Evolutionary conservation across 2,797 vertebrate species (phyloP), one percentile per base, ranked within the genome.

Genomic region (Kryptopterus vitreolus): DNA sequence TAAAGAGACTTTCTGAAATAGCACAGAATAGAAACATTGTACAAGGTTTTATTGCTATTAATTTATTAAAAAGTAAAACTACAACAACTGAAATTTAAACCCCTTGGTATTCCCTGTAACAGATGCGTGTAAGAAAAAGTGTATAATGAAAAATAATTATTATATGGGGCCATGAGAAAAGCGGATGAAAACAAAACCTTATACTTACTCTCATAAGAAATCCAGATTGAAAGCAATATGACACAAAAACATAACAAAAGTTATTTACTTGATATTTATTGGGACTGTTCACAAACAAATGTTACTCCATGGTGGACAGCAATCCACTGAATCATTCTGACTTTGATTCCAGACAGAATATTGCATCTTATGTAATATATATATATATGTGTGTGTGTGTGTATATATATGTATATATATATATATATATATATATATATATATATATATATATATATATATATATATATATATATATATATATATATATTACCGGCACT

Each of bases 151-250:
- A 46, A 9, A 71, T 31, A 22, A 55, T 58, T 74, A n/a, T n/a
- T 26, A n/a, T 57, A 57, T 20, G 43, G 46, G 68, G 15, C 59
- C 35, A 75, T 46, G 16, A 46, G 35, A 4, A 75, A 59, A 46
- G n/a, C 72, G 46, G 55, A 61, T 29, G 13, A 59, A 26, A 29
- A 59, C 16, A n/a, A 75, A 59, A 59, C 72, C 2, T 81, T 81
- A 76, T 69, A 87, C 88, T 89, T 88, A 88, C 87, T 73, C 66
- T 73, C 55, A 82, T n/a, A 50, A 59, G 26, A 58, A 73, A 77
- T 88, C 88, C 86, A 79, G 65, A 77, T 13, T 31, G 84, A 75
- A 73, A 69, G 86, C 86, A 85, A 68, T 61, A 50, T 35, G 70
- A 81, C 46, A 71, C 38, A 86, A 80, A 78, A 68, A 26, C 18